Base-by-base conservation (phyloP, 2,888 invertebrate species). In the Atethmia centrago region DNA sequence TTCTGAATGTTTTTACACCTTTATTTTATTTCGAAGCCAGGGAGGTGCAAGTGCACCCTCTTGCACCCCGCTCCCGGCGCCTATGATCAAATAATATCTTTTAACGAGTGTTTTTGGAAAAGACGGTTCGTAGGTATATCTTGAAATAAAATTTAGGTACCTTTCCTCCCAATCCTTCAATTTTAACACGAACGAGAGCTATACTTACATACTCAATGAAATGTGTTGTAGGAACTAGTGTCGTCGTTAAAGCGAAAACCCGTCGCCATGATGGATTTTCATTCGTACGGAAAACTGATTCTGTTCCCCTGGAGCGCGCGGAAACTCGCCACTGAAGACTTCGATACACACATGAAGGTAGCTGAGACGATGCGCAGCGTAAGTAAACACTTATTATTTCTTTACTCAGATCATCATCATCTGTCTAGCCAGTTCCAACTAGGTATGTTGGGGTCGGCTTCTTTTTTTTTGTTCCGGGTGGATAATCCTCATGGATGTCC, bases 211-310 rank as follows among this genome's bases (percentile, higher is more conserved):
- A 28, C 45, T 28, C 21, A 31, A 21, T 53, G 3, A 25, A 63
- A 31, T 72, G 28, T 74, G 40, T 82, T 81, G 25, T 56, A 92
- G 92, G 64, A 87, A 10, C 21, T 87, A 5, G 31, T 90, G 31
- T 8, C 42, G 31, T 80, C 83, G 0, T 58, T 70, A n/a, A 66
- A 69, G 7, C 77, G 69, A n/a, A 85, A 73, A 25, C 79, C 88
- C 4, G 73, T 67, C 40, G 91, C 87, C 1, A 63, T 88, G 40
- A 21, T 92, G 40, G 92, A 92, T 69, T 56, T 92, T 21, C 92
- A 93, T 76, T 77, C 90, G 2, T 92, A 90, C 72, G 92, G 92
- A 0, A 90, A 92, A 25, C 14, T 87, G 28, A 83, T 93, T 40
- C 12, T 91, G 10, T 91, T 87, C 55, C 92, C 92, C 0, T 91